Evolutionary conservation across 2,797 vertebrate species (phyloP).

Genomic region (Rhinogobio ventralis): DNA sequence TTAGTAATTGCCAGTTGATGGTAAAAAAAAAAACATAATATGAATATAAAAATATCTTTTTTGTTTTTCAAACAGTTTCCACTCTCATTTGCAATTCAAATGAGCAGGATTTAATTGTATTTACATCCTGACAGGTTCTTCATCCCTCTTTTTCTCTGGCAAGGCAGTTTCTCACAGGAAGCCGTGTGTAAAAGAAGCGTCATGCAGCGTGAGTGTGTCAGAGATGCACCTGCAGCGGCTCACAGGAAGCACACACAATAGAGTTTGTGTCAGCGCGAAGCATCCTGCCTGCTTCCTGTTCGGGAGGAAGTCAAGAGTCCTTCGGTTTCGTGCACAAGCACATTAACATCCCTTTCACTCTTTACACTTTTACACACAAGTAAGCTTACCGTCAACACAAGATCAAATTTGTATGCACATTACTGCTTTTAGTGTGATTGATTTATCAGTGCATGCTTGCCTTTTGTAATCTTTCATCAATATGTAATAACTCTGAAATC

Average conservation of each 20-base stretch:
- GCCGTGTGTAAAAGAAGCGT: neutral
- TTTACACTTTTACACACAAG: conserved; percentile 1
- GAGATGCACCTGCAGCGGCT: conserved; percentile 49
- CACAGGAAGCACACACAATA: conserved; percentile 57
- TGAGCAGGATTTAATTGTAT: conserved; percentile 3
- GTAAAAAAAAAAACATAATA: neutral
- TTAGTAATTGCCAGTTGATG: conserved; percentile 10
- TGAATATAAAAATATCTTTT: neutral
- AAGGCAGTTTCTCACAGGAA: conserved; percentile 13
- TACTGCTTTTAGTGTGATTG: neutral
- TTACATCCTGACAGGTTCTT: neutral
- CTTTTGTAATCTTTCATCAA: neutral
- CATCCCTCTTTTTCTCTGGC: neutral
- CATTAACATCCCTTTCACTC: neutral
- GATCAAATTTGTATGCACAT: neutral
- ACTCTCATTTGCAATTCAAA: conserved; percentile 12
- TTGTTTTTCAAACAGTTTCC: neutral
- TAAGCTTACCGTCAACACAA: neutral
- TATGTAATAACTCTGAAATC: neutral
- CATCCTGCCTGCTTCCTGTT: conserved; percentile 56
- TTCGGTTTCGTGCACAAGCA: conserved; percentile 4
- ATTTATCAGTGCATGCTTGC: neutral
- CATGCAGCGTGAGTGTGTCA: neutral
- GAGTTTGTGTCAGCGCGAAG: conserved; percentile 49
- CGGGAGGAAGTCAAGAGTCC: conserved; percentile 47